phyloP scores from a whole-genome alignment of 2,113 vertebrate genomes.

The Myiozetetes cayanensis region DNA sequence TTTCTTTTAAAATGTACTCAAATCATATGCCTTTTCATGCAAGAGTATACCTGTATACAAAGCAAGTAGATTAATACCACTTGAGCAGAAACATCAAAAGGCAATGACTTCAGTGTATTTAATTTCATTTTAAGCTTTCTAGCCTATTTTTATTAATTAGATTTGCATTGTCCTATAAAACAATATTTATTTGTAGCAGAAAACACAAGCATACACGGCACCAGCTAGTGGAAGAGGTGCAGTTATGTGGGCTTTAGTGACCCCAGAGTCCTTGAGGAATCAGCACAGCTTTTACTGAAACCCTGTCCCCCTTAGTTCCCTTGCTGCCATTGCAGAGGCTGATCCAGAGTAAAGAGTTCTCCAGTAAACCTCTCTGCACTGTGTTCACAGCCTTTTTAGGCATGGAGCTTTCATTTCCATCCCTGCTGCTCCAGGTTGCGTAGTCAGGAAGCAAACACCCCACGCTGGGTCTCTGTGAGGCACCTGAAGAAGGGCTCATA shows the following conservation, averaged over 20 bases:
- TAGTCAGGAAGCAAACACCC: background rate
- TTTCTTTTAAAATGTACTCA: background rate
- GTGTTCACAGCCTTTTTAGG: background rate
- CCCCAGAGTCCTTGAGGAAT: background rate
- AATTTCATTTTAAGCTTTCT: background rate
- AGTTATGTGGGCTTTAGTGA: background rate
- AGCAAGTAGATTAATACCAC: background rate
- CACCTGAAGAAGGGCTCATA: background rate
- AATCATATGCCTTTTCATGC: background rate
- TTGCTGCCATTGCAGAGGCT: background rate
- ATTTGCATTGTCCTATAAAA: background rate
- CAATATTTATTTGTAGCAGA: background rate
- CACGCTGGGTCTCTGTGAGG: fast-evolving
- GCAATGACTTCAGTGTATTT: background rate
- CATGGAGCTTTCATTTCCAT: background rate
- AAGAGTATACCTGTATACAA: background rate
- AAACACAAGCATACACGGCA: too few relatives aligned
- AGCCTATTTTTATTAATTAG: background rate
- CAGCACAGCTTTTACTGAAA: background rate
- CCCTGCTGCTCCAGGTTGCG: background rate
- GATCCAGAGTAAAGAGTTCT: background rate
- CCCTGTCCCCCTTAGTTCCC: background rate
- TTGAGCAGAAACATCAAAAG: background rate
- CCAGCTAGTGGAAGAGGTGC: background rate
- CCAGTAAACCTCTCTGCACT: background rate